Evolutionary conservation across 1,140 invertebrate genomes (phyloP).

Genomic region (Drosophila nigrodunni): DNA sequence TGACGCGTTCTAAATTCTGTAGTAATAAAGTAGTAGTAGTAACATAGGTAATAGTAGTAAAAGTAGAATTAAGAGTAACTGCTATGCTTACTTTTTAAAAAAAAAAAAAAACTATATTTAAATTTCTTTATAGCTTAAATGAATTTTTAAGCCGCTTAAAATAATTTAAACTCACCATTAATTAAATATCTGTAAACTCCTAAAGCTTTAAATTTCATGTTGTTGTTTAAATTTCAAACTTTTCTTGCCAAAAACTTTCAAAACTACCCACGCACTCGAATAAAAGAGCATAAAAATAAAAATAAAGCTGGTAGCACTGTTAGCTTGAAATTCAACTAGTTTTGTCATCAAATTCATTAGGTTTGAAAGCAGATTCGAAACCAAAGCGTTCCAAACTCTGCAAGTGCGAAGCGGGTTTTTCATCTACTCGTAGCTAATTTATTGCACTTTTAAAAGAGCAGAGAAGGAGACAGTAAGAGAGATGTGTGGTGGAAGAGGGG

Average conservation of each 20-base stretch:
- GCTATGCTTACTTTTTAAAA: too few species aligned
- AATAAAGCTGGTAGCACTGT: slow-evolving; percentile 48
- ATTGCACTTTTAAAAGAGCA: slow-evolving; percentile 68
- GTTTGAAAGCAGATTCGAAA: slow-evolving; percentile 43
- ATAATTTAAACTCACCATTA: too few species aligned
- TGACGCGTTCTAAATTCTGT: too few species aligned
- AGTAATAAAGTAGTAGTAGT: too few species aligned
- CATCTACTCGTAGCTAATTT: slow-evolving; percentile 52
- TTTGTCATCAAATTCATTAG: slow-evolving; percentile 81
- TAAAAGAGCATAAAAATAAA: not conserved
- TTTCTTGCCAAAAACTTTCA: not conserved
- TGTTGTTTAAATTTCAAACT: not conserved
- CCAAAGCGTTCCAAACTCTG: slow-evolving; percentile 27
- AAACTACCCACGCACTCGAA: slow-evolving; percentile 14
- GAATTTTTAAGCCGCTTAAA: too few species aligned
- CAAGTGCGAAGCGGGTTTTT: slow-evolving; percentile 22
- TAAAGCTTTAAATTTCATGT: too few species aligned
- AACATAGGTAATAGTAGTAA: too few species aligned
- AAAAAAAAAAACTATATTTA: too few species aligned
- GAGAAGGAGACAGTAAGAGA: too few species aligned
- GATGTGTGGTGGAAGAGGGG: not conserved
- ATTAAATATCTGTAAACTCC: not conserved
- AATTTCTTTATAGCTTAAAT: too few species aligned
- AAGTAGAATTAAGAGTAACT: too few species aligned
- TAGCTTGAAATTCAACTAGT: slow-evolving; percentile 63